Evolutionary conservation across 1,140 invertebrate species (phyloP).

Genomic region (Drosophila repleta): DNA sequence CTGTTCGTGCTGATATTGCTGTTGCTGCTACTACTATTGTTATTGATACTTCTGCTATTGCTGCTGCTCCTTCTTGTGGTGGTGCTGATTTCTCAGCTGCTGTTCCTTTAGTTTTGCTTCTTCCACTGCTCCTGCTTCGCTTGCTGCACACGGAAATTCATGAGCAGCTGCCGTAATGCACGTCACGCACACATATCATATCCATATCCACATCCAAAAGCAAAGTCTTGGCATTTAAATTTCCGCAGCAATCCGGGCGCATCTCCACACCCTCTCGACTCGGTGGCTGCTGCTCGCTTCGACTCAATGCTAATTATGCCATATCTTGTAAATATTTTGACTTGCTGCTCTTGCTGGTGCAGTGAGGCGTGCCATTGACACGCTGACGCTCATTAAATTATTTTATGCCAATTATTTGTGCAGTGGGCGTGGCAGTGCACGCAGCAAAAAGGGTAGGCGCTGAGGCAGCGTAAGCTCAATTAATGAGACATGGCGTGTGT

Average conservation of each 20-base stretch:
- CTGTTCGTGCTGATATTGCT: neutral
- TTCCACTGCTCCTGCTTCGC: neutral
- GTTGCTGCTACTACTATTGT: neutral
- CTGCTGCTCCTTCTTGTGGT: conserved; percentile 18
- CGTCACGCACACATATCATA: conserved; percentile 48
- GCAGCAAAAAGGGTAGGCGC: conserved; percentile 44
- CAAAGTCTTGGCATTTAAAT: conserved; percentile 73
- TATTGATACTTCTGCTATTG: conserved; percentile 4
- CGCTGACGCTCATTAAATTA: conserved; percentile 74
- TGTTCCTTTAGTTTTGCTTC: neutral
- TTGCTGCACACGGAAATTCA: conserved; percentile 28
- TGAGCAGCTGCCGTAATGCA: conserved; percentile 20
- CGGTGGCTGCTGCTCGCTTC: neutral
- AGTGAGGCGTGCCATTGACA: conserved; percentile 64
- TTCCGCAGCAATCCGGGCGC: conserved; percentile 45
- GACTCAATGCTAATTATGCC: conserved; percentile 65
- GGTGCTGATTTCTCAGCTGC: too few relatives aligned
- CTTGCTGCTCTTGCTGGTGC: conserved; percentile 17
- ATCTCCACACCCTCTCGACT: neutral
- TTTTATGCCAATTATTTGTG: conserved; percentile 67
- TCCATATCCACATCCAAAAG: conserved; percentile 53
- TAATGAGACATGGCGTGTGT: conserved; percentile 31
- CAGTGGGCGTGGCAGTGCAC: conserved; percentile 18
- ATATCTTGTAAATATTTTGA: conserved; percentile 73
- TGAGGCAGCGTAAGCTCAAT: conserved; percentile 53